These are phyloP conservation scores for Perccottus glenii DNA, from an alignment of 2,113 vertebrate species.

Conservation along the genomic window DNA sequence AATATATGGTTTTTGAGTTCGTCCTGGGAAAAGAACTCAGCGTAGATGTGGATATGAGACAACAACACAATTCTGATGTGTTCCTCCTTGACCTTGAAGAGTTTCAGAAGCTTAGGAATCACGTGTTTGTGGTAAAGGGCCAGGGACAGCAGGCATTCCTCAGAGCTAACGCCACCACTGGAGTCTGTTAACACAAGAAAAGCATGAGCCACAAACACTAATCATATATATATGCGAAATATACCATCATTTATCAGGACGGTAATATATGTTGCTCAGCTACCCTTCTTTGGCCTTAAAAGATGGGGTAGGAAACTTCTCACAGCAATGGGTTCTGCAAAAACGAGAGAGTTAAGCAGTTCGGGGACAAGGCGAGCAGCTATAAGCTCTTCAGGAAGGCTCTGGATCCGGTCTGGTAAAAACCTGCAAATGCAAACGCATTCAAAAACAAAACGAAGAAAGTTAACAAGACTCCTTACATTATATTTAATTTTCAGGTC, in stretches of 20 bases:
- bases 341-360: conserved; percentile 91
- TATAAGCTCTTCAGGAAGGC: conserved; percentile 89
- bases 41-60: conserved; percentile 90
- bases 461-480: not conserved
- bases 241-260: not conserved
- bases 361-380: conserved; percentile 90
- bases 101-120: conserved; percentile 89
- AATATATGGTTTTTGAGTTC: conserved; percentile 91
- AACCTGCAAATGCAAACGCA: conserved; percentile 80
- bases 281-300: conserved; percentile 92
- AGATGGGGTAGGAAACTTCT: conserved; percentile 98
- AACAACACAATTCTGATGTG: conserved; percentile 91
- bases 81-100: conserved; percentile 93
- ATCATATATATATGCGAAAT: not conserved
- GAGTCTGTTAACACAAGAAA: conserved; percentile 71
- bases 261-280: not conserved
- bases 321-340: conserved; percentile 96
- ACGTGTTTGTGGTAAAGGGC: conserved; percentile 88
- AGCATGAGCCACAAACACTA: not conserved
- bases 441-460: not conserved
- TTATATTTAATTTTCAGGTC: no score
- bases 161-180: conserved; percentile 64
- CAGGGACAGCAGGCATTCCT: conserved; percentile 86
- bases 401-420: conserved; percentile 89
- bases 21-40: conserved; percentile 86